phyloP scores from a whole-genome alignment of 2,113 vertebrate species.

The Phocoena phocoena region DNA sequence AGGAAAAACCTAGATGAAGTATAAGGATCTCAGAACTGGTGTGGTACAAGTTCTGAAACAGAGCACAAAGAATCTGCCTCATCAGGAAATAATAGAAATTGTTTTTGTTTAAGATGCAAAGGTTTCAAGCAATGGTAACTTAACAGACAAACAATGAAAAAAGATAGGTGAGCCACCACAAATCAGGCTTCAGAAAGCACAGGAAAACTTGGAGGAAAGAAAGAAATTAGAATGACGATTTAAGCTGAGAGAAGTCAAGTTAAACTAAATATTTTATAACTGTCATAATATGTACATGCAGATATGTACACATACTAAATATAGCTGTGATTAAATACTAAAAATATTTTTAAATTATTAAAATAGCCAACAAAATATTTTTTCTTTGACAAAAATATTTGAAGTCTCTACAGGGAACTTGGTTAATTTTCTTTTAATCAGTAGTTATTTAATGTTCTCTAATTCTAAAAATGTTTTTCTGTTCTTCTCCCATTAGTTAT shows the following conservation, averaged over 20 bases:
- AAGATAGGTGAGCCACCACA: neutral
- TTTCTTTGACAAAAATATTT: neutral
- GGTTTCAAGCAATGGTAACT: neutral
- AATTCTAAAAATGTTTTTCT: neutral
- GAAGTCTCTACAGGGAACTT: neutral
- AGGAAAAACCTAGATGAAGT: neutral
- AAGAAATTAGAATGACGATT: neutral
- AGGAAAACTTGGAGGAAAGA: neutral
- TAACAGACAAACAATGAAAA: neutral
- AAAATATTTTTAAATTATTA: neutral
- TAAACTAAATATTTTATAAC: neutral
- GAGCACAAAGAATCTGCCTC: neutral
- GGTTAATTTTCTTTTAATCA: neutral
- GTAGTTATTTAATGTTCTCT: neutral
- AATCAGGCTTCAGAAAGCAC: neutral
- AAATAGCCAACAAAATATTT: neutral
- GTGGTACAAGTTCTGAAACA: neutral
- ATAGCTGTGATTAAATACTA: neutral
- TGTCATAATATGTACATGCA: neutral
- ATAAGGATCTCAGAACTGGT: neutral
- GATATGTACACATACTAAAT: neutral
- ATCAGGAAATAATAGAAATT: neutral
- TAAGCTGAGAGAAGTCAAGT: neutral
- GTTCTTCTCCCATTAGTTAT: neutral
- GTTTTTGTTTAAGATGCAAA: neutral